Evolutionary conservation across 2,797 vertebrate genomes (phyloP).

Genomic region (Centropyge bicolor): DNA sequence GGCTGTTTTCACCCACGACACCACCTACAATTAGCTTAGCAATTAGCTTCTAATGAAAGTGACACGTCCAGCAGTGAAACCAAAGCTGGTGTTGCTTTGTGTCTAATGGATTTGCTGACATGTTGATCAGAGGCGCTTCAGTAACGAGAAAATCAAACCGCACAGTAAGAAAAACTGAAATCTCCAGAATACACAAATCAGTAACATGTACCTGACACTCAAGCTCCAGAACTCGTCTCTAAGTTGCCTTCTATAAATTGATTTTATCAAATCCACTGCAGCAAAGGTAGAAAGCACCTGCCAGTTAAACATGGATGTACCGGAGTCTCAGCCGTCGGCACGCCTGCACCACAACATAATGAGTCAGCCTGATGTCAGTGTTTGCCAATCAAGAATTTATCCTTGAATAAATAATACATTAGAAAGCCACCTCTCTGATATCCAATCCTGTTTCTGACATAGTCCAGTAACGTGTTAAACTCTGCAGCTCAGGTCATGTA

Average conservation of each 20-base stretch:
- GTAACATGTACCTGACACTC: neutral
- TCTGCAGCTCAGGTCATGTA: neutral
- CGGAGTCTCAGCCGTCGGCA: constrained; percentile 33
- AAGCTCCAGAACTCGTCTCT: neutral
- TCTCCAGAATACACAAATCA: neutral
- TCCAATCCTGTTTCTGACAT: constrained; percentile 5
- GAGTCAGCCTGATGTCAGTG: neutral
- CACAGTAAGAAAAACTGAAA: neutral
- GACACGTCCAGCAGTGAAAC: neutral
- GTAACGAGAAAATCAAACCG: neutral
- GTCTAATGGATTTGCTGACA: neutral
- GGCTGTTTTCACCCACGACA: no score
- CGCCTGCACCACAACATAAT: neutral
- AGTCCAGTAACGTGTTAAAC: constrained; percentile 23
- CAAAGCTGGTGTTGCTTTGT: neutral
- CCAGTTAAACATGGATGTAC: constrained; percentile 28
- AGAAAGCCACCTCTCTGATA: constrained; percentile 18
- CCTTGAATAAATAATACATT: constrained; percentile 59
- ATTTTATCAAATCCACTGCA: constrained; percentile 20
- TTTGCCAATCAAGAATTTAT: neutral
- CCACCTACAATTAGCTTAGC: neutral
- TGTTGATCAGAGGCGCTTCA: neutral
- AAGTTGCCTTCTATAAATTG: neutral
- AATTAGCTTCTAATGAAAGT: neutral
- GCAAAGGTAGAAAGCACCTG: neutral